phyloP scores from a whole-genome alignment of 1,140 invertebrate species.

The Heliconius himera region DNA sequence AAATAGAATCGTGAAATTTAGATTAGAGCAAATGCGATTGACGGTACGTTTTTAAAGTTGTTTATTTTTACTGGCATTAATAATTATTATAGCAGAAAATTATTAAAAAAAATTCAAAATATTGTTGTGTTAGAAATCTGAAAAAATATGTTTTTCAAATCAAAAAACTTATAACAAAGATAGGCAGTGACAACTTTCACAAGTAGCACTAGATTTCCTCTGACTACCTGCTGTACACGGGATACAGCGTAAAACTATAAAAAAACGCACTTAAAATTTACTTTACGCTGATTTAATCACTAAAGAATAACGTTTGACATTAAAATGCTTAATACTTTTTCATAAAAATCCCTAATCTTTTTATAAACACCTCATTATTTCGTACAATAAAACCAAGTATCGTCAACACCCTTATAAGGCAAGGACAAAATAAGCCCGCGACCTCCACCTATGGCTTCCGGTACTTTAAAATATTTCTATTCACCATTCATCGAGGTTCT shows the following conservation, averaged over 20 bases:
- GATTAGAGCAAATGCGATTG: background rate
- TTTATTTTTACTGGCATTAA: no score
- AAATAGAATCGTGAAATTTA: background rate
- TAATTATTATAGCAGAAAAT: no score
- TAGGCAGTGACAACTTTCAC: no score
- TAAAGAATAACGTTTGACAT: background rate
- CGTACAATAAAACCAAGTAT: slow-evolving; percentile 28
- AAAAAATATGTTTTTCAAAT: background rate
- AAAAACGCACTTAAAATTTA: background rate
- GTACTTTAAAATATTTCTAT: slow-evolving; percentile 33
- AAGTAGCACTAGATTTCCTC: background rate
- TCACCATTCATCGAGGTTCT: slow-evolving; percentile 27
- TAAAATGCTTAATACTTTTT: slow-evolving; percentile 5
- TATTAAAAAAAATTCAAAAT: no score
- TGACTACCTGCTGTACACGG: background rate
- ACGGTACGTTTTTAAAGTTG: background rate
- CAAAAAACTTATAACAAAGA: no score
- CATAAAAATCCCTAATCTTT: slow-evolving; percentile 23
- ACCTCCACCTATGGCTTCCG: slow-evolving; percentile 35
- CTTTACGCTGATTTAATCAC: background rate
- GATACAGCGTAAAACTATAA: no score
- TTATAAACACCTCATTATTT: slow-evolving; percentile 32
- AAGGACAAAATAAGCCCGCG: slow-evolving; percentile 26
- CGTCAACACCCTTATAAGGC: slow-evolving; percentile 35
- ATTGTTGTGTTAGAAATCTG: no score